Percentiles rank a stretch among this genome's conserved stretches.
Conservation (phyloP, 2,113 vertebrate genomes). For the Centrocercus urophasianus region DNA sequence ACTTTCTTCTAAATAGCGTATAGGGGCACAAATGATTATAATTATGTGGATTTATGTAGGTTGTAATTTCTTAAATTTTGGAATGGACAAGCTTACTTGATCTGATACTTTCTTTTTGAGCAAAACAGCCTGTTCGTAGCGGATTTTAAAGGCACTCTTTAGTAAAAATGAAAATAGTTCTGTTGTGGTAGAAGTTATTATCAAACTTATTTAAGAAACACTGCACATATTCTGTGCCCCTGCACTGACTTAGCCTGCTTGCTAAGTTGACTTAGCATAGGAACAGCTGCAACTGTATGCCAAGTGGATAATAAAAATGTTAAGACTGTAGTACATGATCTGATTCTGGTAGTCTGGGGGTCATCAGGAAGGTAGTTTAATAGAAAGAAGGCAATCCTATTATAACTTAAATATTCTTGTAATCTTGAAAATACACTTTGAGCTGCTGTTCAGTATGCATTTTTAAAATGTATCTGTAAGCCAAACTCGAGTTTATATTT, state of each 20-base stretch:
- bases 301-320: neutral
- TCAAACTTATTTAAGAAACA: neutral
- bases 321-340: neutral
- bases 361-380: neutral
- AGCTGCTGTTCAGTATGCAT: neutral
- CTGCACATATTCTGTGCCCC: fast-evolving
- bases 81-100: fast-evolving
- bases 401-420: neutral
- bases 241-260: neutral
- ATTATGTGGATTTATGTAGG: fast-evolving
- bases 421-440: neutral
- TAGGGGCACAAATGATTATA: neutral
- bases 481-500: neutral
- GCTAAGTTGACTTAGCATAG: neutral
- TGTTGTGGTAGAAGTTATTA: neutral
- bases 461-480: neutral
- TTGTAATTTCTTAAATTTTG: neutral
- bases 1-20: neutral
- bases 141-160: neutral
- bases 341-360: neutral
- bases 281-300: neutral
- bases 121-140: neutral
- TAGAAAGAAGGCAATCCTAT: neutral
- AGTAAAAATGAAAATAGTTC: neutral
- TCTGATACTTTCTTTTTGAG: neutral